phyloP scores from a whole-genome alignment of 2,888 invertebrate genomes.

The Leptinotarsa peninsularis region DNA sequence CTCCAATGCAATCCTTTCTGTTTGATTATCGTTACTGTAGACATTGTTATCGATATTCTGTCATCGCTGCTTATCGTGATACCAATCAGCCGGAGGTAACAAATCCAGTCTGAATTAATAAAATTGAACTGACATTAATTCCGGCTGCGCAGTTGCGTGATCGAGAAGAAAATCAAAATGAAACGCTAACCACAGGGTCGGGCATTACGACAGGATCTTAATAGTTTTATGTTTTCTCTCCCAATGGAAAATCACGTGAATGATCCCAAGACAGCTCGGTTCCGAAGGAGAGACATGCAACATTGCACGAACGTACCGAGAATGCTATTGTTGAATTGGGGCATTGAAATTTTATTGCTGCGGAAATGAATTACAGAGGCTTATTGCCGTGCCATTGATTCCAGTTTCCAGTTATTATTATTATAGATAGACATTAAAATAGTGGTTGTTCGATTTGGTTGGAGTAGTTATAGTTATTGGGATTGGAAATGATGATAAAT shows the following conservation, averaged over 20 bases:
- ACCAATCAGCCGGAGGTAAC: slow-evolving; percentile 8
- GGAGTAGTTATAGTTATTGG: not conserved
- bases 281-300: slow-evolving; percentile 28
- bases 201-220: slow-evolving; percentile 49
- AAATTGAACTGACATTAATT: slow-evolving; percentile 47
- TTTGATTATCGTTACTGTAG: not conserved
- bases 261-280: slow-evolving; percentile 25
- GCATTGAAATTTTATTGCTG: slow-evolving; percentile 21
- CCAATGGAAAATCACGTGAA: slow-evolving; percentile 38
- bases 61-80: slow-evolving; percentile 1
- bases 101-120: slow-evolving; percentile 44
- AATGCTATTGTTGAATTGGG: slow-evolving; percentile 13
- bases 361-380: slow-evolving; percentile 2
- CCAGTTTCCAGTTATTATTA: not conserved
- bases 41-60: slow-evolving; percentile 11
- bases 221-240: slow-evolving; percentile 47
- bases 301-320: slow-evolving; percentile 19
- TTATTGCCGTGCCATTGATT: slow-evolving; percentile 3
- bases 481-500: not conserved
- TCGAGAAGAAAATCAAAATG: slow-evolving; percentile 51
- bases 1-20: not conserved
- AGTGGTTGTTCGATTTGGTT: not conserved
- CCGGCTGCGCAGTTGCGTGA: slow-evolving; percentile 52
- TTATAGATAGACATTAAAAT: not conserved
- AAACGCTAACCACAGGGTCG: slow-evolving; percentile 52